Base-by-base conservation (phyloP, 2,888 invertebrate genomes). In the Dilophus febrilis region DNA sequence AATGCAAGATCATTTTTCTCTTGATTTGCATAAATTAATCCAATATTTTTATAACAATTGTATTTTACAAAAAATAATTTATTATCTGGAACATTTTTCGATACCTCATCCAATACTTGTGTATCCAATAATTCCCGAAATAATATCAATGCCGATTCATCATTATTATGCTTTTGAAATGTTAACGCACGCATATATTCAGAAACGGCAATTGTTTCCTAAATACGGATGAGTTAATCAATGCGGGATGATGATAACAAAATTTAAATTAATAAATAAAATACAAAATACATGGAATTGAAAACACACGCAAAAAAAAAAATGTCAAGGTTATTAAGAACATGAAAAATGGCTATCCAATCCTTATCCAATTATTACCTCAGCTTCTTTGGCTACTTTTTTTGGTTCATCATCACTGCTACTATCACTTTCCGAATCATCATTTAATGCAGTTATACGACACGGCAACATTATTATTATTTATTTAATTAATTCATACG, bases 31-130 rank as follows among this genome's bases (percentile, higher is more conserved):
- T 74, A 65, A 54, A 87, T 76, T 19, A 72, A 67, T 0, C 79
- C 88, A 27, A 90, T 69, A 59, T 90, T 90, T 52, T 83, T 77
- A 50, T 72, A 76, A 50, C 86, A 82, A 19, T 86, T 79, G 60
- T 88, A 90, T 53, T 86, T 83, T 41, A 90, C 67, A 39, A 75
- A 76, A 35, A 77, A 68, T 62, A 83, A 51, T 33, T 68, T 69
- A n/a, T 54, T 49, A 35, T 51, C 51, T 33, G 65, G 64, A 51
- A 73, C 72, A 48, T 72, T 71, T 37, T 70, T 65, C 30, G 53
- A 49, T 28, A 54, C 51, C 58, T 59, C 68, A 42, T 70, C 65
- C 11, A 77, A 52, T 13, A 76, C 51, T 51, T 74, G 71, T 2
- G 74, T 74, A 40, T 74, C 69, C 19, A 77, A 53, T 12, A 88